Evolutionary conservation across 2,888 invertebrate genomes (phyloP).

Genomic region (Mesorhabditis belari): DNA sequence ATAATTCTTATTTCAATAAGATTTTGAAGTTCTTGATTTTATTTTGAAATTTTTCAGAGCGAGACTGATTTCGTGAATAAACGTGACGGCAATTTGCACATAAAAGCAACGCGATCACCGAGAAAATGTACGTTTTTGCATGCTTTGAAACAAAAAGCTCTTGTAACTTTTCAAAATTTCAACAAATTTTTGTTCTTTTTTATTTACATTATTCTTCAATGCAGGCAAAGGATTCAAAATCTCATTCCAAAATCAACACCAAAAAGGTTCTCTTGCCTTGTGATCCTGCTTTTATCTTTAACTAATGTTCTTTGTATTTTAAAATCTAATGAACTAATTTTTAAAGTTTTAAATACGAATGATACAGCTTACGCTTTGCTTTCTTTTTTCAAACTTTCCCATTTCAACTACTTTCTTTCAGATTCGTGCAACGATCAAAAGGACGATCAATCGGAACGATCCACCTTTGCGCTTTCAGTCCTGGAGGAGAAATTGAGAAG

Average conservation of each 20-base stretch:
- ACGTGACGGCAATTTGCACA: not conserved
- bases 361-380: not conserved
- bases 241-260: not conserved
- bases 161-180: too few relatives aligned
- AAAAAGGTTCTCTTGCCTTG: too few relatives aligned
- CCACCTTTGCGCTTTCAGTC: conserved; percentile 4
- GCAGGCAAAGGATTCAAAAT: not conserved
- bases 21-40: too few relatives aligned
- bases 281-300: too few relatives aligned
- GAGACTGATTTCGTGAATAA: not conserved
- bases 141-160: too few relatives aligned
- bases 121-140: not conserved
- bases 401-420: conserved; percentile 2
- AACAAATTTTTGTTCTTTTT: not conserved
- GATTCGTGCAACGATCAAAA: not conserved
- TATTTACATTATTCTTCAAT: too few relatives aligned
- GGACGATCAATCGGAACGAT: not conserved
- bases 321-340: not conserved
- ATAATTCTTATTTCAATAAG: not conserved
- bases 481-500: conserved; percentile 7
- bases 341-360: not conserved
- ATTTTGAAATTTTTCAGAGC: not conserved
- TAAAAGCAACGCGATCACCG: not conserved
- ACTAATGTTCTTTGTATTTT: too few relatives aligned
- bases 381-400: not conserved